Conservation (phyloP, 2,113 vertebrate genomes). For the Pardalotus punctatus region DNA sequence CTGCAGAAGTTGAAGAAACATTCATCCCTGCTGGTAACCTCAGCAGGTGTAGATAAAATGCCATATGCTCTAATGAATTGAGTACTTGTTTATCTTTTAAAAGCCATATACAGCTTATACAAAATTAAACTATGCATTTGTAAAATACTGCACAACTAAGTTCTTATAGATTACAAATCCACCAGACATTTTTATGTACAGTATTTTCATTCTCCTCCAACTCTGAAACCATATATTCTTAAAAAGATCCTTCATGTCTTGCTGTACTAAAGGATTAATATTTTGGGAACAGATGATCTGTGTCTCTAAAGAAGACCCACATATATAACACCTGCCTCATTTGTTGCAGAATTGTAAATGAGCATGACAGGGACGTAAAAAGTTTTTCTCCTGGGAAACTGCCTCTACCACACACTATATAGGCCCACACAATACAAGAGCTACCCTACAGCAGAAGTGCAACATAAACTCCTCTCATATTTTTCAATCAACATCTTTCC, state of each 20-base stretch:
- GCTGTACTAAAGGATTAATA: neutral
- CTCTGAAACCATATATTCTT: rapidly evolving
- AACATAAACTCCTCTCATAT: neutral
- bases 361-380: neutral
- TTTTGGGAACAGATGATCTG: neutral
- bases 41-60: neutral
- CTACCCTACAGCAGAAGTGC: neutral
- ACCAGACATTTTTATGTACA: neutral
- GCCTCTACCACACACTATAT: neutral
- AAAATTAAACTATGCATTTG: neutral
- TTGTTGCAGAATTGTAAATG: neutral
- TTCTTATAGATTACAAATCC: neutral
- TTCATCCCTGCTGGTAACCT: neutral
- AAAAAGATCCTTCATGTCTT: neutral
- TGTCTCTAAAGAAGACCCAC: neutral
- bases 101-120: neutral
- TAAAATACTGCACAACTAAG: neutral
- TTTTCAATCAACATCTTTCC: neutral
- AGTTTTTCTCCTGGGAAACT: neutral
- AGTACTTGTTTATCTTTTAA: neutral
- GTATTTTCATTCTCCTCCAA: neutral
- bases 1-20: neutral
- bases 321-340: neutral
- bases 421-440: neutral
- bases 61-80: neutral